These are phyloP conservation scores for Drosophila azteca DNA, from an alignment of 1,140 invertebrate genomes.

Conservation along the genomic window DNA sequence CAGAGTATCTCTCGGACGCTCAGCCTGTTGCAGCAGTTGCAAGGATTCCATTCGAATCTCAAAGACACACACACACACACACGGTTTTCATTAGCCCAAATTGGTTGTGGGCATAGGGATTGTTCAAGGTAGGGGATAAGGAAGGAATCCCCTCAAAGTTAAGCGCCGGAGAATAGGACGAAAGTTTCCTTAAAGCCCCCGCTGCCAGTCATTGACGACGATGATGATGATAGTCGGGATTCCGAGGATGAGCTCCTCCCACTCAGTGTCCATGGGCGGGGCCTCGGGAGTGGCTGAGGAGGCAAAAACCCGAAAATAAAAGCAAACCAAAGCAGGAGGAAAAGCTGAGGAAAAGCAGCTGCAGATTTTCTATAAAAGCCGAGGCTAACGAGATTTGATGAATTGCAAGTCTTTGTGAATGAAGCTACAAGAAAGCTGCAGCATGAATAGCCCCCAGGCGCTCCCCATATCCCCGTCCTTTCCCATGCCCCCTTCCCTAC, in stretches of 20 bases:
- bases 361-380: constrained; percentile 78
- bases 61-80: constrained; percentile 2
- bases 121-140: constrained; percentile 5
- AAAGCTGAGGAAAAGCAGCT: constrained; percentile 60
- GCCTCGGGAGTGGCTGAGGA: constrained; percentile 16
- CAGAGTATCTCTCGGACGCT: background rate
- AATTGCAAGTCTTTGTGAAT: constrained; percentile 78
- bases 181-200: constrained; percentile 49
- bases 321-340: constrained; percentile 28
- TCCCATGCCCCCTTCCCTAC: background rate
- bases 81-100: constrained; percentile 41
- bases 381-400: constrained; percentile 78
- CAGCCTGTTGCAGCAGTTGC: constrained; percentile 21
- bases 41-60: constrained; percentile 31
- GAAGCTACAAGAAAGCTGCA: constrained; percentile 67
- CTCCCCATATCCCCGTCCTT: background rate
- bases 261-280: constrained; percentile 54
- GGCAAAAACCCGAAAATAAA: constrained; percentile 51
- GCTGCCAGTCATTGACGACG: constrained; percentile 22
- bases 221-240: constrained; percentile 4
- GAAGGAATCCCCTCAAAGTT: constrained; percentile 47
- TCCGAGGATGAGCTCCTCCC: constrained; percentile 5
- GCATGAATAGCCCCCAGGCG: constrained; percentile 53
- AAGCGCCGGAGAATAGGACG: constrained; percentile 24
- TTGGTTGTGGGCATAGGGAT: background rate